phyloP scores from a whole-genome alignment of 2,113 vertebrate species.

The Microcebus lehilahytsara region DNA sequence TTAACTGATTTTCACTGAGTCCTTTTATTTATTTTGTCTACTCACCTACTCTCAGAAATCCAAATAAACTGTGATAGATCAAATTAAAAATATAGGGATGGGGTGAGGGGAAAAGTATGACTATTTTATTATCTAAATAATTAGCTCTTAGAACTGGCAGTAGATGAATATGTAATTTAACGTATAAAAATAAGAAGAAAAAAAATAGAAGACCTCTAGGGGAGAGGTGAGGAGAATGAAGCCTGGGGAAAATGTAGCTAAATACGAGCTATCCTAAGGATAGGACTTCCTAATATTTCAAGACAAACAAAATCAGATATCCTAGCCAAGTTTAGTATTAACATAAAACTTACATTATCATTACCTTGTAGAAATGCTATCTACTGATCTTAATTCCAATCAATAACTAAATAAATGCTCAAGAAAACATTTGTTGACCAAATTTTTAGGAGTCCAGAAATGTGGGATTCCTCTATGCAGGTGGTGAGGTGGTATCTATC shows the following conservation, averaged over 20 bases:
- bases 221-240: not conserved
- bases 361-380: not conserved
- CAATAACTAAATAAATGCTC: not conserved
- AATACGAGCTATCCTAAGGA: not conserved
- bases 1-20: not conserved
- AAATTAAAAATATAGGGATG: not conserved
- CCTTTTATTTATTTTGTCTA: not conserved
- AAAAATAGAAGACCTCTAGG: not conserved
- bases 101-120: not conserved
- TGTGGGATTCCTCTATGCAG: not conserved
- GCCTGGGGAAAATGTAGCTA: too few relatives aligned
- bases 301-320: not conserved
- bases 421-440: not conserved
- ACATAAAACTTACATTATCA: not conserved
- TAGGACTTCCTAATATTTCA: not conserved
- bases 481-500: not conserved
- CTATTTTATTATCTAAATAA: not conserved
- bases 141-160: not conserved
- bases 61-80: not conserved
- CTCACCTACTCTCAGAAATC: not conserved
- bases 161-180: not conserved
- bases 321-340: not conserved
- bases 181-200: not conserved
- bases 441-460: not conserved
- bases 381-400: not conserved